Conservation (phyloP, 2,797 vertebrate genomes). For the Dallia pectoralis region DNA sequence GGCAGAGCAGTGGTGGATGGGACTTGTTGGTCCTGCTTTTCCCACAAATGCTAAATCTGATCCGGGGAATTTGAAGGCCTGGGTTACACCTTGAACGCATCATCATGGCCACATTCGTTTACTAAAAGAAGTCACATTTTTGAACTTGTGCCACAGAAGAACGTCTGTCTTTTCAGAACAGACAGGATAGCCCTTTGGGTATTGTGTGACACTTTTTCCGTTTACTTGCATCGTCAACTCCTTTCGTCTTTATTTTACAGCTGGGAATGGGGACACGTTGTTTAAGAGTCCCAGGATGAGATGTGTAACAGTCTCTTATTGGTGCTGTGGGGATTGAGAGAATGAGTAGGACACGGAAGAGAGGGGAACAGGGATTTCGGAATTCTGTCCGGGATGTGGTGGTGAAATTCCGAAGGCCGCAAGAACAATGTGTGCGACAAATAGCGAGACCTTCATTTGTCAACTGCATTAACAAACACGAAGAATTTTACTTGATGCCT, state of each 20-base stretch:
- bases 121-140: too few relatives aligned
- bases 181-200: too few relatives aligned
- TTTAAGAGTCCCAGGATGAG: background rate
- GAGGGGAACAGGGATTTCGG: background rate
- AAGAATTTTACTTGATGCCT: too few relatives aligned
- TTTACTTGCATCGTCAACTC: background rate
- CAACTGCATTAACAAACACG: too few relatives aligned
- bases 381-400: background rate
- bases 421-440: background rate
- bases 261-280: background rate
- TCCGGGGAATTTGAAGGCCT: too few relatives aligned
- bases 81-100: too few relatives aligned
- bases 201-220: slow-evolving; percentile 15
- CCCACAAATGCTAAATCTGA: too few relatives aligned
- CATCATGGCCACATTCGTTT: too few relatives aligned
- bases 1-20: too few relatives aligned
- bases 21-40: too few relatives aligned
- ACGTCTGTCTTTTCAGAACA: too few relatives aligned
- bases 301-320: background rate
- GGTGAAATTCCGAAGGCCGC: background rate
- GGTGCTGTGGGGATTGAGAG: background rate
- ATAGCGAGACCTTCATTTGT: background rate
- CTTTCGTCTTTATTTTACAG: slow-evolving; percentile 1
- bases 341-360: background rate
- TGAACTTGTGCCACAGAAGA: too few relatives aligned